A percentile compares a stretch with the other conserved stretches of the same genome.
These are phyloP conservation scores for Dryobotodes eremita DNA, from an alignment of 2,888 invertebrate genomes.

Conservation along the genomic window DNA sequence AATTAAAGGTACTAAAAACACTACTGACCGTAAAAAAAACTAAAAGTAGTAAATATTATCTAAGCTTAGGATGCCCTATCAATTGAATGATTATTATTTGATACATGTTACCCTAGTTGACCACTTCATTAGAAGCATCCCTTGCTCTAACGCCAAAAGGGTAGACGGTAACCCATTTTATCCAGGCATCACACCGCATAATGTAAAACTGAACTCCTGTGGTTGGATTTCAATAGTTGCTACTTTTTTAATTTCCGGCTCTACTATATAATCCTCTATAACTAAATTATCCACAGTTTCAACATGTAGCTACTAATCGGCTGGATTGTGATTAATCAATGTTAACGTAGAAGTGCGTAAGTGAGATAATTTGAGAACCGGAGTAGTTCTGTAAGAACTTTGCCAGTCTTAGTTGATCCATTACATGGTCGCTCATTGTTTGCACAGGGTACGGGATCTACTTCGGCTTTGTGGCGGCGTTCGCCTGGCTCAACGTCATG, in stretches of 20 bases:
- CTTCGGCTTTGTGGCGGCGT: conserved; percentile 93
- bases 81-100: background rate
- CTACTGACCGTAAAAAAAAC: background rate
- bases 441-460: conserved; percentile 92
- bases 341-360: conserved; percentile 26
- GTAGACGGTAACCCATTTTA: background rate
- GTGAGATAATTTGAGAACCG: conserved; percentile 66
- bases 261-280: background rate
- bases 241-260: background rate
- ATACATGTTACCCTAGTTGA: background rate
- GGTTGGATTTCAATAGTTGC: background rate
- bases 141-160: background rate
- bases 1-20: background rate
- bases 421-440: conserved; percentile 76
- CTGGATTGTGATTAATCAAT: conserved; percentile 35
- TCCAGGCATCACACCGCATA: background rate
- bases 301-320: conserved; percentile 3
- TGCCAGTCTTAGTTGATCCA: conserved; percentile 67
- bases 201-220: background rate
- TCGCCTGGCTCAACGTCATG: conserved; percentile 95
- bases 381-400: conserved; percentile 59
- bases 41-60: background rate
- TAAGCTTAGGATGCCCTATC: background rate
- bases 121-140: background rate
- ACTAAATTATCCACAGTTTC: conserved; percentile 15